Evolutionary conservation across 92 coral and sea anemone genomes (phyloP).

Genomic region (Phenganax subtilis): DNA sequence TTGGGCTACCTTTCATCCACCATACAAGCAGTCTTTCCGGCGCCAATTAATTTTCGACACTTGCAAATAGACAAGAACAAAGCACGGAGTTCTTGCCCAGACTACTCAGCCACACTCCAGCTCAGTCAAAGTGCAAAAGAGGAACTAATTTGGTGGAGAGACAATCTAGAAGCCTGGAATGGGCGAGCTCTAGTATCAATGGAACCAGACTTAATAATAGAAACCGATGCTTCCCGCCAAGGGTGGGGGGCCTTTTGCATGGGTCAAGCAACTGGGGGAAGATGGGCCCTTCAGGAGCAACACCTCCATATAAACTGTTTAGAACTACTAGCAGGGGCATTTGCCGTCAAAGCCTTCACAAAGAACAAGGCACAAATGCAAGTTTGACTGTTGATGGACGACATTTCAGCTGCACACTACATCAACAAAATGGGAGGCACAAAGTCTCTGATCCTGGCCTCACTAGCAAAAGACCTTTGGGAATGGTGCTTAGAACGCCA

Average conservation of each 20-base stretch:
- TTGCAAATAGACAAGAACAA: conserved; percentile 60
- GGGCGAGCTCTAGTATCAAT: too few species aligned
- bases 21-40: conserved; percentile 48
- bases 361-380: conserved; percentile 36
- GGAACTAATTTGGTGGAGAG: not conserved
- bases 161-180: not conserved
- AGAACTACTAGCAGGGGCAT: conserved; percentile 51
- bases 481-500: conserved; percentile 46
- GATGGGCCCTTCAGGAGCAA: conserved; percentile 46
- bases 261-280: conserved; percentile 52
- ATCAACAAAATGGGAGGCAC: conserved; percentile 52
- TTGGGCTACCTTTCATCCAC: conserved; percentile 35
- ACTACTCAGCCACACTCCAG: conserved; percentile 13
- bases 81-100: conserved; percentile 35
- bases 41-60: conserved; percentile 48
- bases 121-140: conserved; percentile 2
- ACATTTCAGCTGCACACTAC: conserved; percentile 39
- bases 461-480: conserved; percentile 42
- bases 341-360: conserved; percentile 44
- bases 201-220: conserved; percentile 50
- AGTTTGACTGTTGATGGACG: conserved; percentile 50
- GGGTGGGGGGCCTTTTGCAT: conserved; percentile 62
- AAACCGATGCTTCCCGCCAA: conserved; percentile 56
- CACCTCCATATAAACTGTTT: conserved; percentile 46
- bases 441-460: conserved; percentile 47